phyloP scores from a whole-genome alignment of 2,113 vertebrate species.

The Tupaia chinensis region DNA sequence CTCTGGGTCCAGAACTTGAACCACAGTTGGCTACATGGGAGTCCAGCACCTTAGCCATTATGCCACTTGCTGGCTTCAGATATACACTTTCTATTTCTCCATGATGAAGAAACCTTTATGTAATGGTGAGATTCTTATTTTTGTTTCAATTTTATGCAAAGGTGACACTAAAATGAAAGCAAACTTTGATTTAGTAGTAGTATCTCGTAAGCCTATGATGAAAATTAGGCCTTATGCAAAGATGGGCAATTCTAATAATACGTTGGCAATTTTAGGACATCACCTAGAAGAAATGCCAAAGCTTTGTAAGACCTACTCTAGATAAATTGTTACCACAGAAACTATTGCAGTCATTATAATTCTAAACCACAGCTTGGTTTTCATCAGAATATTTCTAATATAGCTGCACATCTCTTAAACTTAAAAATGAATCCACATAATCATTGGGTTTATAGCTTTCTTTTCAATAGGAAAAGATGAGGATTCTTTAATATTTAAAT shows the following conservation, averaged over 20 bases:
- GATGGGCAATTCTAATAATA: neutral
- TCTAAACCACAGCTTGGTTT: neutral
- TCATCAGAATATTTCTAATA: neutral
- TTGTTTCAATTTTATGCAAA: neutral
- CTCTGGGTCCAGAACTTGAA: too few relatives aligned
- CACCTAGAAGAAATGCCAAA: constrained; percentile 23
- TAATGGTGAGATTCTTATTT: neutral
- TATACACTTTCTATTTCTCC: neutral
- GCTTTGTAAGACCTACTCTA: neutral
- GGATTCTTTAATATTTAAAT: constrained; percentile 2
- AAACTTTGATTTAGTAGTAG: neutral
- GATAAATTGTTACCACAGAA: constrained; percentile 24
- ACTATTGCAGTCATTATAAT: neutral
- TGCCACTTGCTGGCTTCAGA: too few relatives aligned
- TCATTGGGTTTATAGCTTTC: neutral
- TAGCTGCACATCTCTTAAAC: neutral
- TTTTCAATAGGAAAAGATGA: neutral
- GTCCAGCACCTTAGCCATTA: too few relatives aligned
- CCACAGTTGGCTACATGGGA: too few relatives aligned
- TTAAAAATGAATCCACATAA: constrained; percentile 35
- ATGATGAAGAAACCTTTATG: neutral
- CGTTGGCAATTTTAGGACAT: constrained; percentile 12
- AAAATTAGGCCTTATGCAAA: neutral
- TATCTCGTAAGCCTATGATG: neutral
- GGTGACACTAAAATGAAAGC: constrained; percentile 7